Percentiles rank a stretch among this genome's conserved stretches.
phyloP scores from a whole-genome alignment of 2,888 invertebrate species.

The Lasioglossum leucozonium region DNA sequence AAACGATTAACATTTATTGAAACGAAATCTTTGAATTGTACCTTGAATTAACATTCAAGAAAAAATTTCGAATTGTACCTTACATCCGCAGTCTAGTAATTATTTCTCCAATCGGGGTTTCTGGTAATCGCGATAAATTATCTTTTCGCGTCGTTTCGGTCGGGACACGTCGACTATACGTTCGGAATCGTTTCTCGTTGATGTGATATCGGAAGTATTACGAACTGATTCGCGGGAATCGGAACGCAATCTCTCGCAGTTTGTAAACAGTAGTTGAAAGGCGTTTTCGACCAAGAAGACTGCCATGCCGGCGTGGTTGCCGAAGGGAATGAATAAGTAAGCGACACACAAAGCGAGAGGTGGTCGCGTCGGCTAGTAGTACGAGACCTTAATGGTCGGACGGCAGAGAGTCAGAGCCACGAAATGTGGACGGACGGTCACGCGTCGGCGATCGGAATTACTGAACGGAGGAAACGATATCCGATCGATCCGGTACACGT shows the following conservation, averaged over 20 bases:
- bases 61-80: not conserved
- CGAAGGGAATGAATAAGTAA: conserved; percentile 10
- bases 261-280: conserved; percentile 5
- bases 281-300: not conserved
- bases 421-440: conserved; percentile 42
- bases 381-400: conserved; percentile 40
- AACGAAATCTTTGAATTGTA: too few relatives aligned
- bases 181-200: not conserved
- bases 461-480: conserved; percentile 57
- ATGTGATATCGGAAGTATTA: not conserved
- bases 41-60: not conserved
- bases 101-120: not conserved
- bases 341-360: not conserved
- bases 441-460: conserved; percentile 56
- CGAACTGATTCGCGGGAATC: not conserved
- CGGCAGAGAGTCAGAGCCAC: conserved; percentile 33
- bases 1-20: too few relatives aligned
- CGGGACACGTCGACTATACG: not conserved
- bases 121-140: not conserved
- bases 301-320: not conserved
- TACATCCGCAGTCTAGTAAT: not conserved
- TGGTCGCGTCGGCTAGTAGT: conserved; percentile 33
- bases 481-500: conserved; percentile 58
- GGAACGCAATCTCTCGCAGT: not conserved
- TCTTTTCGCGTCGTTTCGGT: not conserved